phyloP scores from a whole-genome alignment of 1,140 invertebrate genomes.

The Bombus superbus region DNA sequence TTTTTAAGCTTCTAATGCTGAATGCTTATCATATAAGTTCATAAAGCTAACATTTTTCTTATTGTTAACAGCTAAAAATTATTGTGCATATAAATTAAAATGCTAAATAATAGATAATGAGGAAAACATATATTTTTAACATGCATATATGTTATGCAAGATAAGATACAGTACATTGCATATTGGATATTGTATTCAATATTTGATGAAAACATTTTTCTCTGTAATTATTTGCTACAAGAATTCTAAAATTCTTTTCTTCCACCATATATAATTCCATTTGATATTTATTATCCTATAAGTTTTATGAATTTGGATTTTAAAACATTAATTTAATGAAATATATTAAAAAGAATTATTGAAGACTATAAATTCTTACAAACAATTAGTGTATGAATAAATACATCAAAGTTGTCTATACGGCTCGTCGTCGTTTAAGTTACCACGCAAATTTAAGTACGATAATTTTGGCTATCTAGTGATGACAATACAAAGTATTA shows the following conservation, averaged over 20 bases:
- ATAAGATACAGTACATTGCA: not conserved
- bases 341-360: not conserved
- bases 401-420: constrained; percentile 61
- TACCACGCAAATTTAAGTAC: constrained; percentile 50
- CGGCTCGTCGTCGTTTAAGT: constrained; percentile 44
- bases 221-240: not conserved
- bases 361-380: constrained; percentile 6
- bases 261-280: not conserved
- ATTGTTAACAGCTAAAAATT: constrained; percentile 35
- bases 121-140: constrained; percentile 11
- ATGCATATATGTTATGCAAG: constrained; percentile 8
- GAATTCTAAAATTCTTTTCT: not conserved
- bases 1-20: constrained; percentile 41
- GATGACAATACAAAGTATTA: constrained; percentile 60
- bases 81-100: constrained; percentile 20
- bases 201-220: not conserved
- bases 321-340: not conserved
- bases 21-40: constrained; percentile 33
- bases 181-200: not conserved
- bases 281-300: not conserved
- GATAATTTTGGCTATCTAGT: constrained; percentile 44
- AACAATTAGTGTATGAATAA: constrained; percentile 43
- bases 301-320: not conserved
- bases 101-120: not conserved
- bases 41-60: constrained; percentile 42